Evolutionary conservation across 2,113 vertebrate species (phyloP), one percentile per base, ranked within the genome.

Genomic region (Cynopterus brachyotis): DNA sequence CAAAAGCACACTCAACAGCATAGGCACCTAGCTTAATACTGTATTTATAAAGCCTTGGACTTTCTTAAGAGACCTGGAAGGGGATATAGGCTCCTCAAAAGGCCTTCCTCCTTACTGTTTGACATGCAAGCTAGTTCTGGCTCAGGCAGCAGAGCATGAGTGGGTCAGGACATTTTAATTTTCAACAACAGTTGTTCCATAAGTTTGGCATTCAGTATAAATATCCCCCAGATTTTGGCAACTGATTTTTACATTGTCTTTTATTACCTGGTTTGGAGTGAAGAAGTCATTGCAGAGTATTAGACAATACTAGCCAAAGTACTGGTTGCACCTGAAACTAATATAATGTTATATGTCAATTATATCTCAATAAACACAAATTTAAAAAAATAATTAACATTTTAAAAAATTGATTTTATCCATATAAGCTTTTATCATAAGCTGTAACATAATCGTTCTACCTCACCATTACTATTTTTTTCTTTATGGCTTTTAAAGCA

Each of bases 321-420:
- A 16, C 67, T 60, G 9, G 9, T 42, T 81, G 30, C 10, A 60
- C 35, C 78, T 59, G 35, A 80, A 80, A 80, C 8, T 40, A 28
- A 57, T 37, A 57, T 79, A 16, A 79, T 80, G 57, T 60, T 60
- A 42, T 42, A 59, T 26, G 8, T 80, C 22, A 59, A 80, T 80
- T 42, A 60, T 40, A 11, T 37, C 26, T 42, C 37, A 60, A 32
- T 81, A 60, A 60, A 81, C 26, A 60, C 12, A 76, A 76, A 76
- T n/a, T 32, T 75, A 13, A 57, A 57, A 57, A 57, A 57, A 57
- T 20, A 55, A 55, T 50, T 50, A 57, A 57, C 73, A 57, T 9
- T 75, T 62, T 5, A 16, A 50, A 50, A 50, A 50, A 50, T 16
- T 92, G 30, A 86, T 94, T 83, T 89, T 62, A 73, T 32, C 78